Percentiles rank a stretch among this genome's conserved stretches.
phyloP scores from a whole-genome alignment of 2,888 invertebrate species.

The Subacronicta megacephala region DNA sequence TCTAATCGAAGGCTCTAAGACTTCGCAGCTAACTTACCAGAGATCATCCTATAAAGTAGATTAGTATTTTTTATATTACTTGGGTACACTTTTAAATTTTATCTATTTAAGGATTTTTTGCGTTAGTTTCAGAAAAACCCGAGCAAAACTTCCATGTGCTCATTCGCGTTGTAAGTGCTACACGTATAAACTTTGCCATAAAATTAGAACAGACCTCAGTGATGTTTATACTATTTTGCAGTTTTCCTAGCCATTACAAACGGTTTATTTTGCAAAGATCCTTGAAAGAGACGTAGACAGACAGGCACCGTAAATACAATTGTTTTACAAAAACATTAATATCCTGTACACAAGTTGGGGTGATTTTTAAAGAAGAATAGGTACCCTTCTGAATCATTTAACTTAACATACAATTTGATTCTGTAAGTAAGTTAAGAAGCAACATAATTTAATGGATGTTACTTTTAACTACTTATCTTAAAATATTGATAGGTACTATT shows the following conservation, averaged over 20 bases:
- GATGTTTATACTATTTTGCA: slow-evolving; percentile 18
- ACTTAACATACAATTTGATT: background rate
- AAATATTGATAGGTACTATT: background rate
- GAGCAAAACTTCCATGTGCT: background rate
- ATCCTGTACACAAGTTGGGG: background rate
- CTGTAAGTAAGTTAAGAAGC: too few relatives aligned
- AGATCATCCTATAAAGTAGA: slow-evolving; percentile 3
- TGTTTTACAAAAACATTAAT: background rate
- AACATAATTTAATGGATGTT: too few relatives aligned
- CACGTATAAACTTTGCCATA: slow-evolving; percentile 17
- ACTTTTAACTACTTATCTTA: too few relatives aligned
- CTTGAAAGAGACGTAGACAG: slow-evolving; percentile 30
- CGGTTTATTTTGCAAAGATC: slow-evolving; percentile 31
- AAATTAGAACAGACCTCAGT: slow-evolving; percentile 23
- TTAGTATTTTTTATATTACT: background rate
- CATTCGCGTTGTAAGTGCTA: slow-evolving; percentile 2
- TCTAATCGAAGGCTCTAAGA: slow-evolving; percentile 32
- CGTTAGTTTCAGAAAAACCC: background rate
- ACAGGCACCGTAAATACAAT: slow-evolving; percentile 21
- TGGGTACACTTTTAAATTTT: too few relatives aligned
- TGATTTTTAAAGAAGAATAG: too few relatives aligned
- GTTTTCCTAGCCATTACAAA: slow-evolving; percentile 24
- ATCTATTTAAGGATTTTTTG: background rate
- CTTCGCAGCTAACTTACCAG: slow-evolving; percentile 20
- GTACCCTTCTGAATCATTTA: background rate